Conservation (phyloP, 1,140 invertebrate genomes). For the Laupala kohalensis region DNA sequence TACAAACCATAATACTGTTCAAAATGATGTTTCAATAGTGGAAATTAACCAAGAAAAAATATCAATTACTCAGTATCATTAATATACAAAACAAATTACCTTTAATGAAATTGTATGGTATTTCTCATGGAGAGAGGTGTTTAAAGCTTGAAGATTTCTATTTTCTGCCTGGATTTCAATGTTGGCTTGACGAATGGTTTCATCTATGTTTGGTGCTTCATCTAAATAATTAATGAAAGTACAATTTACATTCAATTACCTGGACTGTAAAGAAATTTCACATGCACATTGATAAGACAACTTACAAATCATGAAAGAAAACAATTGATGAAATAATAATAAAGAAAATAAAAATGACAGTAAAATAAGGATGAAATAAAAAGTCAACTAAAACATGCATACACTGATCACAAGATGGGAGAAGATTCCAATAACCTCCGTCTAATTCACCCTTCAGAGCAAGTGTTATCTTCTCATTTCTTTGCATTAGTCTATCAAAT, state of each 20-base stretch:
- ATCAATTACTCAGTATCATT: too few species aligned
- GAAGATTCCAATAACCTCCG: slow-evolving; percentile 34
- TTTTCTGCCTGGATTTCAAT: slow-evolving; percentile 83
- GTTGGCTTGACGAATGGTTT: slow-evolving; percentile 67
- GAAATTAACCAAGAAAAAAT: too few species aligned
- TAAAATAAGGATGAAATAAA: slow-evolving; percentile 6
- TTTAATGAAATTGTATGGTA: slow-evolving; percentile 85
- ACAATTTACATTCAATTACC: too few species aligned
- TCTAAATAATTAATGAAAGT: slow-evolving; percentile 29
- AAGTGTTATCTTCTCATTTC: slow-evolving; percentile 82
- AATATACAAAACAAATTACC: too few species aligned
- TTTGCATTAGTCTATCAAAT: slow-evolving; percentile 85
- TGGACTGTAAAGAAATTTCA: too few species aligned
- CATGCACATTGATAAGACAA: too few species aligned
- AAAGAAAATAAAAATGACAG: not conserved
- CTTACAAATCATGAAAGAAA: not conserved
- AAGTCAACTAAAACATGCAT: slow-evolving; percentile 11
- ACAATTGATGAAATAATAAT: not conserved
- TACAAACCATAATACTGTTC: too few species aligned
- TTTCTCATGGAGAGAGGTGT: slow-evolving; percentile 84
- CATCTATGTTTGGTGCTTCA: slow-evolving; percentile 58
- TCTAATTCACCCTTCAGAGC: slow-evolving; percentile 72
- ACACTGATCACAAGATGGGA: slow-evolving; percentile 13
- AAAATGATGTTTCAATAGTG: too few species aligned
- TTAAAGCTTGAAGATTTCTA: slow-evolving; percentile 76